Evolutionary conservation across 2,888 invertebrate species (phyloP).

Genomic region (Ophonus ardosiacus): DNA sequence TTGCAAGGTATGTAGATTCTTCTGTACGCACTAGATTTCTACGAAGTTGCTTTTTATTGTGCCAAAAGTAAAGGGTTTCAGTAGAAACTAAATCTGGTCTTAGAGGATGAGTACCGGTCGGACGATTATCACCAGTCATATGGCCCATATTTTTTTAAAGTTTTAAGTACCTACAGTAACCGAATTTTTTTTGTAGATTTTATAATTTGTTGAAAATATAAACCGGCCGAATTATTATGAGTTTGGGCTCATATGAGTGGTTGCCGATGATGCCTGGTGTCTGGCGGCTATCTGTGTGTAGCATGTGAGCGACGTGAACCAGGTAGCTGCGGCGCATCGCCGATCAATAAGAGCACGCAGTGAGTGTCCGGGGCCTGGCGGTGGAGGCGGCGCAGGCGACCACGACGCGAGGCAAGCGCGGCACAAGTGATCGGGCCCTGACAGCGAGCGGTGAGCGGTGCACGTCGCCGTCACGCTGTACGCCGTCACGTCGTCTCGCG

Average conservation of each 20-base stretch:
- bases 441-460: conserved; percentile 40
- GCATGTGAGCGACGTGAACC: conserved; percentile 46
- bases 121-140: too few species aligned
- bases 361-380: conserved; percentile 64
- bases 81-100: too few species aligned
- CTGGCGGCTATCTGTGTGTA: conserved; percentile 32
- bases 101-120: too few species aligned
- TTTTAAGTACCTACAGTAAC: too few species aligned
- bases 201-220: too few species aligned
- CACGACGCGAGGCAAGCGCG: conserved; percentile 43
- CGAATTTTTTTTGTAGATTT: too few species aligned
- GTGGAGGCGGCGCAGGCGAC: conserved; percentile 37
- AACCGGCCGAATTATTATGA: too few species aligned
- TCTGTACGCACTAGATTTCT: too few species aligned
- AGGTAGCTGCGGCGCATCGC: conserved; percentile 66
- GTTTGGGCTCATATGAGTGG: background rate
- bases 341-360: conserved; percentile 73
- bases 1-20: too few species aligned
- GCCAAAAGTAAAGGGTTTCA: too few species aligned
- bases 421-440: conserved; percentile 55
- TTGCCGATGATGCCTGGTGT: background rate
- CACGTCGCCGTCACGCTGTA: conserved; percentile 30
- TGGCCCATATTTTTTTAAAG: too few species aligned
- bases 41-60: too few species aligned
- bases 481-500: conserved; percentile 25